Conservation (phyloP, 2,888 invertebrate genomes). For the Crossocerus cetratus region DNA sequence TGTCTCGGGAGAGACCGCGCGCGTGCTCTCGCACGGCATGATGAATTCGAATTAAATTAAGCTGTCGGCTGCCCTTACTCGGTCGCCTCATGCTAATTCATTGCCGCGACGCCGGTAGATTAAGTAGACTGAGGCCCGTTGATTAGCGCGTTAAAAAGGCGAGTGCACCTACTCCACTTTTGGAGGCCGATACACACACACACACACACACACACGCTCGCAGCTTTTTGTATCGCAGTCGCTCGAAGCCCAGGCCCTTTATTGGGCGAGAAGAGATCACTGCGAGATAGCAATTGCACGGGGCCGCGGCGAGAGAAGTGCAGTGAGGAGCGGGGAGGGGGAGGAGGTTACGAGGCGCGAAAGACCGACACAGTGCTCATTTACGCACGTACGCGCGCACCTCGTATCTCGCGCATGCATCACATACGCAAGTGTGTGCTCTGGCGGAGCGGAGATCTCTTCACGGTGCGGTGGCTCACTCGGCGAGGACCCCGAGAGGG, state of each 20-base stretch:
- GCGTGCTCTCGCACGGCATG: background rate
- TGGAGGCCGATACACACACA: no score
- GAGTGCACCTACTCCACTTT: no score
- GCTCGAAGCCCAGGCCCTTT: no score
- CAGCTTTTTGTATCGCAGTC: no score
- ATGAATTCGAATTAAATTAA: constrained; percentile 2
- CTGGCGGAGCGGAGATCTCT: constrained; percentile 29
- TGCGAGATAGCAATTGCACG: no score
- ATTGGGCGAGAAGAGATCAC: no score
- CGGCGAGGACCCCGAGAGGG: constrained; percentile 13
- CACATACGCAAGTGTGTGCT: constrained; percentile 52
- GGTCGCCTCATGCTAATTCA: background rate
- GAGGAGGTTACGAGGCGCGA: constrained; percentile 42
- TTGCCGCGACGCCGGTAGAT: background rate
- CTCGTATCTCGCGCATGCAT: constrained; percentile 66
- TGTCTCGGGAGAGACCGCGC: background rate
- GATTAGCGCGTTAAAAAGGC: no score
- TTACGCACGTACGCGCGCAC: constrained; percentile 55
- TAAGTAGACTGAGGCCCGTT: no score
- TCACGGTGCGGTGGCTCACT: constrained; percentile 44
- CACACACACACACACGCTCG: no score
- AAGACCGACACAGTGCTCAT: constrained; percentile 46
- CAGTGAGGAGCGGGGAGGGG: background rate
- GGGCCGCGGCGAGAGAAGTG: background rate
- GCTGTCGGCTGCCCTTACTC: background rate